These are phyloP conservation scores for Leistus spinibarbis DNA, from an alignment of 2,888 invertebrate genomes.

Conservation along the genomic window DNA sequence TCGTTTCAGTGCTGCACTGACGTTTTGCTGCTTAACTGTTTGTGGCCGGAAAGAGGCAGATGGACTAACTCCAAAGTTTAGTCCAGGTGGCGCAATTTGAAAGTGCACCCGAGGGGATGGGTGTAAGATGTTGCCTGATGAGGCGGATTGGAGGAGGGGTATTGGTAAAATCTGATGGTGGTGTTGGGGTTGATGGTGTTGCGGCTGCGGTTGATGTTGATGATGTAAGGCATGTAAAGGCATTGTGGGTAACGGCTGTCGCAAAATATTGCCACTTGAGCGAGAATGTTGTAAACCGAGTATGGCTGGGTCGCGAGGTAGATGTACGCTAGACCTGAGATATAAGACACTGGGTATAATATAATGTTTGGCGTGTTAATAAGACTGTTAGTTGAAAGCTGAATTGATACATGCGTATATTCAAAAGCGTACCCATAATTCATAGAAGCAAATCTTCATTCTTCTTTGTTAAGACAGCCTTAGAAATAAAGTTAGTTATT, in stretches of 20 bases:
- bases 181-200: conserved; percentile 41
- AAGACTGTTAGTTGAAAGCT: too few species aligned
- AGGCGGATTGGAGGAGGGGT: conserved; percentile 64
- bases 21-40: conserved; percentile 37
- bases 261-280: conserved; percentile 71
- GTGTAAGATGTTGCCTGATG: conserved; percentile 68
- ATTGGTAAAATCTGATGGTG: conserved; percentile 49
- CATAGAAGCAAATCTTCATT: not conserved
- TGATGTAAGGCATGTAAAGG: conserved; percentile 16
- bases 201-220: conserved; percentile 41
- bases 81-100: conserved; percentile 53
- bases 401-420: not conserved
- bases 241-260: conserved; percentile 63
- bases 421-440: too few species aligned
- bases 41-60: conserved; percentile 5
- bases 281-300: conserved; percentile 58
- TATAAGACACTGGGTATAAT: not conserved
- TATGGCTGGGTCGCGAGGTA: conserved; percentile 48
- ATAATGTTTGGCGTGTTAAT: not conserved
- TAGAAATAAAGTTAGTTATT: not conserved
- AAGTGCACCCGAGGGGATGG: conserved; percentile 67
- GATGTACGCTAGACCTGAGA: conserved; percentile 45
- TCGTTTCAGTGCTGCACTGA: conserved; percentile 66
- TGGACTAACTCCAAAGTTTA: conserved; percentile 2
- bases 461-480: not conserved